Conservation (phyloP, 2,888 invertebrate species). For the Dasypogon diadema region DNA sequence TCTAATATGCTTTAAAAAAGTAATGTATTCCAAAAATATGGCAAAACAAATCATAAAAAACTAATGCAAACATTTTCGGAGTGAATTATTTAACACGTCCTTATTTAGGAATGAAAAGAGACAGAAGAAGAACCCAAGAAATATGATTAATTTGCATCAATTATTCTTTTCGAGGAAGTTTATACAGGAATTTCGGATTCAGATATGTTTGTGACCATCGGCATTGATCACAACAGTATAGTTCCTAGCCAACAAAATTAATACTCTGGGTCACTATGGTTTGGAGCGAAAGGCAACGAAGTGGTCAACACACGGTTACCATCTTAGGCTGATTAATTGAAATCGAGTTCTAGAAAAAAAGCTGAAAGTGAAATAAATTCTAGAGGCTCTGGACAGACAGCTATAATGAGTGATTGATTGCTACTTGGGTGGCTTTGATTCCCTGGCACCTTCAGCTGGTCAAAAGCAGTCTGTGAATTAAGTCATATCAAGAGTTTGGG, state of each 20-base stretch:
- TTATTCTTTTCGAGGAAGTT: too few relatives aligned
- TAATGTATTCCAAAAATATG: too few relatives aligned
- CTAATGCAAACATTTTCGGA: not conserved
- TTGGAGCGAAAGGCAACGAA: not conserved
- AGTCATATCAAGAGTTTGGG: not conserved
- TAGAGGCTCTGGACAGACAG: constrained; percentile 26
- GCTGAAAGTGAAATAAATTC: constrained; percentile 44
- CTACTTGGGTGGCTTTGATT: constrained; percentile 57
- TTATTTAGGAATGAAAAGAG: constrained; percentile 19
- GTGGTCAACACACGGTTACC: not conserved
- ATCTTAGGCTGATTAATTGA: constrained; percentile 42
- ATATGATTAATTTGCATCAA: too few relatives aligned
- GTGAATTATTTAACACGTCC: constrained; percentile 16
- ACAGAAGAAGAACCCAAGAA: too few relatives aligned
- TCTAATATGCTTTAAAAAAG: too few relatives aligned
- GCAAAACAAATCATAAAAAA: too few relatives aligned
- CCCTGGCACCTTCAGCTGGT: not conserved
- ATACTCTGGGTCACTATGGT: not conserved
- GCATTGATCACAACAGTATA: not conserved
- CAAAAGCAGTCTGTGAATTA: not conserved
- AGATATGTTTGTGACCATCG: too few relatives aligned
- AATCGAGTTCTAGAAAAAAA: constrained; percentile 28
- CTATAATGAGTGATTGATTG: constrained; percentile 57
- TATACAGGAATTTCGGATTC: too few relatives aligned
- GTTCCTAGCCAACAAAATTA: not conserved